phyloP scores from a whole-genome alignment of 2,113 vertebrate species.

The Trachemys scripta region DNA sequence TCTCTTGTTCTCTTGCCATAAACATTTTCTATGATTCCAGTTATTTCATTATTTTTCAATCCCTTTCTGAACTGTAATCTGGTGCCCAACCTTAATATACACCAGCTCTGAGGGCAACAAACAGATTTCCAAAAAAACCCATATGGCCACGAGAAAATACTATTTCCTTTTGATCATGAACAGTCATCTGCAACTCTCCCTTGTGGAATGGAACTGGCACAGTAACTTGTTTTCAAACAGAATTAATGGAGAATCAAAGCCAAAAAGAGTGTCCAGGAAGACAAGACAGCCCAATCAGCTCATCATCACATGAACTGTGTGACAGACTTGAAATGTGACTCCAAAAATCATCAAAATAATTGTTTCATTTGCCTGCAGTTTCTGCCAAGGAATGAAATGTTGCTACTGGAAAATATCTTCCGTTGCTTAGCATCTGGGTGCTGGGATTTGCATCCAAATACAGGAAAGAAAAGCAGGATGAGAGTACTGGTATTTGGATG shows the following conservation, averaged over 20 bases:
- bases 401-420: slow-evolving; percentile 33
- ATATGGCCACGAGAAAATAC: slow-evolving; percentile 43
- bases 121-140: slow-evolving; percentile 42
- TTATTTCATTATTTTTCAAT: slow-evolving; percentile 2
- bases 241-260: slow-evolving; percentile 66
- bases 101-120: slow-evolving; percentile 4
- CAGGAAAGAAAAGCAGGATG: background rate
- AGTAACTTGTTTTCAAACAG: slow-evolving; percentile 58
- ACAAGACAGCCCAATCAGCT: slow-evolving; percentile 44
- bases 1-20: background rate
- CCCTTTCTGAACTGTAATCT: background rate
- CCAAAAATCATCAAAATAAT: slow-evolving; percentile 41
- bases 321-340: slow-evolving; percentile 55
- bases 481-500: background rate
- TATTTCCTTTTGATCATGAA: slow-evolving; percentile 57
- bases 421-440: background rate
- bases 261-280: slow-evolving; percentile 43
- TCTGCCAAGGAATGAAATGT: slow-evolving; percentile 56
- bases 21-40: background rate
- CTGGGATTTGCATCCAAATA: slow-evolving; percentile 26
- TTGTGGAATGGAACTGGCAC: slow-evolving; percentile 29
- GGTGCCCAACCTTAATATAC: background rate
- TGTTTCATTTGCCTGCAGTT: slow-evolving; percentile 24
- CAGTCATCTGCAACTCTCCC: background rate
- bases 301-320: slow-evolving; percentile 45